These are phyloP conservation scores for Sebastolobus alascanus DNA, from an alignment of 2,797 vertebrate genomes.

Conservation along the genomic window DNA sequence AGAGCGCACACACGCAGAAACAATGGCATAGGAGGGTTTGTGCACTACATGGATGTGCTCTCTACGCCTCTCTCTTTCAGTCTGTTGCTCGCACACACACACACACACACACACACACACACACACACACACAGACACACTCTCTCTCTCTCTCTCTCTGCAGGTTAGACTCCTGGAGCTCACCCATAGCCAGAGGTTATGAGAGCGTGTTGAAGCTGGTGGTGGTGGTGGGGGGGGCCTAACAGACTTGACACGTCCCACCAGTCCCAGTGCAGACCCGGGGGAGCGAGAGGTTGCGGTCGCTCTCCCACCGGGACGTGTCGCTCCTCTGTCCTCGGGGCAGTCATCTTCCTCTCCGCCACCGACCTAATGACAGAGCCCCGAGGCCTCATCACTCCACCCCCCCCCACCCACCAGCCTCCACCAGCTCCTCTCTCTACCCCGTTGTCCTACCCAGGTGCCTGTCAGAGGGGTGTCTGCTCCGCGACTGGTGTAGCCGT, in stretches of 20 bases:
- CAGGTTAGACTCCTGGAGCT: conserved; percentile 69
- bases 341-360: conserved; percentile 80
- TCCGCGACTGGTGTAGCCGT: conserved; percentile 77
- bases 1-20: conserved; percentile 63
- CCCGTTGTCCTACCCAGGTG: conserved; percentile 86
- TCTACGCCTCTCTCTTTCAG: conserved; percentile 42
- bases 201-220: conserved; percentile 62
- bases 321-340: conserved; percentile 82
- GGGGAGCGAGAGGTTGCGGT: conserved; percentile 78
- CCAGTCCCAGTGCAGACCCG: conserved; percentile 79
- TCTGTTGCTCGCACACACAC: conserved; percentile 46
- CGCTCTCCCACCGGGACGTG: conserved; percentile 82
- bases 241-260: conserved; percentile 83
- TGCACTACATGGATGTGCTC: conserved; percentile 52
- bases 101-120: conserved; percentile 18
- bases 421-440: conserved; percentile 64
- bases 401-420: conserved; percentile 64
- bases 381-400: conserved; percentile 79
- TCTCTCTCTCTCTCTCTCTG: conserved; percentile 3
- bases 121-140: conserved; percentile 1
- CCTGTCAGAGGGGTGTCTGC: conserved; percentile 85
- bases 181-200: conserved; percentile 78
- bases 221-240: conserved; percentile 55
- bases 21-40: conserved; percentile 70
- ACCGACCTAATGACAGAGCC: conserved; percentile 86